Percentiles rank a stretch among this genome's conserved stretches.
phyloP scores from a whole-genome alignment of 2,113 vertebrate species.

The Isichthys henryi region DNA sequence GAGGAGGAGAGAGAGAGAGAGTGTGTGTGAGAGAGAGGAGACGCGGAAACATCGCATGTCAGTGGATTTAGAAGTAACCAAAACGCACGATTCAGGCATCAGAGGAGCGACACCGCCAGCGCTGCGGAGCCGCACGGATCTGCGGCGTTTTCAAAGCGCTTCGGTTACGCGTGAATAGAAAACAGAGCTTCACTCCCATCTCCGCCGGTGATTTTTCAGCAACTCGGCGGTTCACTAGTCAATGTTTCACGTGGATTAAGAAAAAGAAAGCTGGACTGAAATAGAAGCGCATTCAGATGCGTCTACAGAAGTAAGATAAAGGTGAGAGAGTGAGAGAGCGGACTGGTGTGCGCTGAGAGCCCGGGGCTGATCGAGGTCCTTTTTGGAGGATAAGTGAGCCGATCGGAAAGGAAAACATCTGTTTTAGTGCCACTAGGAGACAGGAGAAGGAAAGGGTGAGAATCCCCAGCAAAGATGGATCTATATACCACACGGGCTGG shows the following conservation, averaged over 20 bases:
- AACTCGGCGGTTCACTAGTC: neutral
- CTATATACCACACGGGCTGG: slow-evolving; percentile 63
- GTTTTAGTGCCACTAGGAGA: neutral
- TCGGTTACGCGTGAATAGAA: neutral
- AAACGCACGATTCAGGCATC: slow-evolving; percentile 5
- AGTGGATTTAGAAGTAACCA: slow-evolving; percentile 24
- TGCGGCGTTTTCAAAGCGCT: neutral
- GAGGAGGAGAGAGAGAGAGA: neutral
- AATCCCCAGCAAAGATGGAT: slow-evolving; percentile 68
- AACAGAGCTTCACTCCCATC: neutral
- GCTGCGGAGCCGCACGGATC: neutral
- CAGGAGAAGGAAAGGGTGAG: slow-evolving; percentile 22
- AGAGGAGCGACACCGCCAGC: neutral
- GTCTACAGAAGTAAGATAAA: neutral
- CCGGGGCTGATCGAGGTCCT: neutral
- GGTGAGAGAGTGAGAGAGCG: neutral
- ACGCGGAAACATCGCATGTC: neutral
- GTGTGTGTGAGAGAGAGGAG: neutral
- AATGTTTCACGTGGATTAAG: neutral
- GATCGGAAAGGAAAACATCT: neutral
- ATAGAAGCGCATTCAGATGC: neutral
- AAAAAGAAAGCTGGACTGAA: neutral
- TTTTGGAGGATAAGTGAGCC: slow-evolving; percentile 1
- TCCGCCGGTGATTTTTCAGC: neutral
- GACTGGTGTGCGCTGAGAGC: neutral